Base-by-base conservation (phyloP, 2,113 vertebrate genomes). In the Bagarius yarrelli region DNA sequence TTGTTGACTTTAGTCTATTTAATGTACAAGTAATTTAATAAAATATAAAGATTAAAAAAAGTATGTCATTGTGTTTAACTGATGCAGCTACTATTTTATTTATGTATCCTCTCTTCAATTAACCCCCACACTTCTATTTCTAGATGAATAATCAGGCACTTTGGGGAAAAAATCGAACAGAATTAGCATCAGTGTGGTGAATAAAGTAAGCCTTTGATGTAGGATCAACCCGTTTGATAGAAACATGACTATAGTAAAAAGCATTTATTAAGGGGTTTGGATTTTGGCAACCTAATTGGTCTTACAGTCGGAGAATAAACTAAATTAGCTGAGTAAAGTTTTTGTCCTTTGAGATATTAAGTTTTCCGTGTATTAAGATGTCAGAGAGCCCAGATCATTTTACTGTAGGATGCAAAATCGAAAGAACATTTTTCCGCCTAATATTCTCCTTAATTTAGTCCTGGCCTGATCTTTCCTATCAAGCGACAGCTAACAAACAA, bases 341-440 rank as follows among this genome's bases (percentile, higher is more conserved):
- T 40, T 57, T 77, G 66, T 78, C 84, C 79, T 76, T 77, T 82
- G 88, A 85, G 83, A 86, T 86, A 88, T 86, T 78, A 85, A 86
- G 83, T 81, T 85, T 82, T 80, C 76, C 63, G 82, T 86, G 88
- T 91, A 90, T 89, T 89, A 85, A 90, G 85, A 85, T 90, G 85
- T 89, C 86, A 84, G 71, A 79, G 61, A 83, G 80, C 80, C 85
- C 76, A 85, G 81, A 88, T 84, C 64, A 88, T 87, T 87, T 89
- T 84, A 84, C 81, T 83, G 79, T 81, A 27, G 57, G 60, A 55
- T 71, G 40, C 69, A 83, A 81, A 81, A 76, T 18, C 50, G 70
- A 36, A 71, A 15, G 18, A 84, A 40, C 36, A 60, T 60, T 34
- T 63, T 34, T 2, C 36, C 56, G 21, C 40, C 69, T 12, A 14